phyloP scores from a whole-genome alignment of 2,113 vertebrate species.

The Gymnorhina tibicen region DNA sequence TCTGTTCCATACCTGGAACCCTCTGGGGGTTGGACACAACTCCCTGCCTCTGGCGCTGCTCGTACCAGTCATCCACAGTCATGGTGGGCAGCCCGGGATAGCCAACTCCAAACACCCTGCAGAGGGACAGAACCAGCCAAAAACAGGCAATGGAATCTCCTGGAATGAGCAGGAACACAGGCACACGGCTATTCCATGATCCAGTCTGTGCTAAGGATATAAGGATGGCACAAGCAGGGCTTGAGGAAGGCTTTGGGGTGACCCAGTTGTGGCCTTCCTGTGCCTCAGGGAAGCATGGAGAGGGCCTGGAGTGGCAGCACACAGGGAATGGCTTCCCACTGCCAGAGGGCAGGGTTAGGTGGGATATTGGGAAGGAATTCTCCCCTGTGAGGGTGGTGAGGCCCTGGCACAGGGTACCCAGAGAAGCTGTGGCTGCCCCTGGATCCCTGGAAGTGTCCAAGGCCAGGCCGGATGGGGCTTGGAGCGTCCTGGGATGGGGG shows the following conservation, averaged over 20 bases:
- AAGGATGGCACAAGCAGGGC: not conserved
- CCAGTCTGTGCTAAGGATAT: rapidly evolving
- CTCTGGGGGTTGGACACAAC: constrained; percentile 65
- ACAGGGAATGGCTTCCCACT: not conserved
- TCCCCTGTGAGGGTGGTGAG: rapidly evolving
- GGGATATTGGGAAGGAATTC: not conserved
- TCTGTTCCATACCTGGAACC: constrained; percentile 57
- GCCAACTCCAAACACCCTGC: constrained; percentile 90
- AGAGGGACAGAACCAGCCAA: not conserved
- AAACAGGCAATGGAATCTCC: rapidly evolving
- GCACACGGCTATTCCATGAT: not conserved
- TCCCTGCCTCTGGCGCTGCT: constrained; percentile 78
- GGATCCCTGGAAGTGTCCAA: not conserved
- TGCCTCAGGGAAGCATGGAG: not conserved
- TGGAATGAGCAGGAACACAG: not conserved
- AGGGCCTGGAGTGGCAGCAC: not conserved
- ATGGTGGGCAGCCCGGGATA: constrained; percentile 91
- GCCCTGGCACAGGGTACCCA: not conserved
- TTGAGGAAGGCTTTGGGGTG: not conserved
- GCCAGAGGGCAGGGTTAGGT: not conserved
- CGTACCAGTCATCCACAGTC: constrained; percentile 96
- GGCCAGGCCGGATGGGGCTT: rapidly evolving
- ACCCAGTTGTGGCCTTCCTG: rapidly evolving
- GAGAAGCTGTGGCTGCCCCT: not conserved
- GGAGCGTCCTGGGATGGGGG: not conserved